Conservation (phyloP, 2,888 invertebrate genomes). For the Andrena hattorfiana region DNA sequence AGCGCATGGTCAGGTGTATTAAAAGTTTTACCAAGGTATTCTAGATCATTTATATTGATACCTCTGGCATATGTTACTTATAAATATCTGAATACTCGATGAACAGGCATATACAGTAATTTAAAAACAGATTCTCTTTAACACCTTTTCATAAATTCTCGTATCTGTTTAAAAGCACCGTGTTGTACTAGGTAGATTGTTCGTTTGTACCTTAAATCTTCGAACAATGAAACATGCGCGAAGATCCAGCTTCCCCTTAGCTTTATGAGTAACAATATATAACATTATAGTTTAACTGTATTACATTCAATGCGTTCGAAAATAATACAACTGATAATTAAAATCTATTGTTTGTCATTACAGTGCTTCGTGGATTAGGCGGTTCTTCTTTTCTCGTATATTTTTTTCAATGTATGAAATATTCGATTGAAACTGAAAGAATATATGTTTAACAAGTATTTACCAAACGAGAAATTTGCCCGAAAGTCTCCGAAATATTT, state of each 20-base stretch:
- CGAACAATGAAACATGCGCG: slow-evolving; percentile 28
- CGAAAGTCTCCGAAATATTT: neutral
- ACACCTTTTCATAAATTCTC: slow-evolving; percentile 25
- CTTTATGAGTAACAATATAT: neutral
- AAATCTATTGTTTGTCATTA: neutral
- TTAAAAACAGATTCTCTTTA: slow-evolving; percentile 26
- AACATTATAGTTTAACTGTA: slow-evolving; percentile 5
- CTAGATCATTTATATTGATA: slow-evolving; percentile 37
- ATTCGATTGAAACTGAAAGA: neutral
- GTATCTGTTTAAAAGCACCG: slow-evolving; percentile 26
- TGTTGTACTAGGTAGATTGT: slow-evolving; percentile 35
- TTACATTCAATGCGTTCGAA: neutral
- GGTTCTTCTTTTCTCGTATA: neutral
- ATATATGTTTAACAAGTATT: neutral
- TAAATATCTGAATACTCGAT: slow-evolving; percentile 28
- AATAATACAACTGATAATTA: neutral
- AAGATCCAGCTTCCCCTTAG: neutral
- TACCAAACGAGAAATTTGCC: neutral
- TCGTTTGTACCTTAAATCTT: slow-evolving; percentile 33
- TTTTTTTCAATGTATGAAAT: neutral
- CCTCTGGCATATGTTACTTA: slow-evolving; percentile 16
- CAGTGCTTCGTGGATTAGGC: neutral
- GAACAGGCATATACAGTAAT: slow-evolving; percentile 34
- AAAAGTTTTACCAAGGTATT: slow-evolving; percentile 36
- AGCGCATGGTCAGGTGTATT: slow-evolving; percentile 7